Conservation (phyloP, 1,140 invertebrate species). For the Ericerus pela region DNA sequence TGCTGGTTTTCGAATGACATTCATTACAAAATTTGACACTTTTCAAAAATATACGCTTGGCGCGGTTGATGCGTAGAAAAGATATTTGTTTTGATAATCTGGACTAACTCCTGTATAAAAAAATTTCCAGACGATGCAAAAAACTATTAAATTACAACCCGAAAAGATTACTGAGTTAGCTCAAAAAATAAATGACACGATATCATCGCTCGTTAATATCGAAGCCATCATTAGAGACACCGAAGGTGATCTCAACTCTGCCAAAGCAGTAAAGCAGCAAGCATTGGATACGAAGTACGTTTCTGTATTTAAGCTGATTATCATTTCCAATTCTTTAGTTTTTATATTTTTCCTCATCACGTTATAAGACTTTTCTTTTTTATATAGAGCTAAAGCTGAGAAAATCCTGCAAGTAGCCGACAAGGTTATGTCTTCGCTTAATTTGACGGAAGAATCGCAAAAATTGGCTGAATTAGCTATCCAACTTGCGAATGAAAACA, state of each 20-base stretch:
- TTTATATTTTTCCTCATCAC: no score
- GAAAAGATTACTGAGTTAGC: constrained; percentile 73
- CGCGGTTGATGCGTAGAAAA: no score
- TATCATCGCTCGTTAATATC: constrained; percentile 72
- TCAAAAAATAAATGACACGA: constrained; percentile 66
- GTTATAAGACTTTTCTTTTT: no score
- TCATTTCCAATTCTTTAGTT: no score
- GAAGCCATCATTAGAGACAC: constrained; percentile 79
- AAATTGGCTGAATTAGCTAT: constrained; percentile 61
- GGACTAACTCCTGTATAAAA: no score
- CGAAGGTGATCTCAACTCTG: constrained; percentile 52
- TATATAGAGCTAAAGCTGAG: constrained; percentile 36
- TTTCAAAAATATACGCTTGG: no score
- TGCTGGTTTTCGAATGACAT: no score
- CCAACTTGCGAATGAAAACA: constrained; percentile 60
- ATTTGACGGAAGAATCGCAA: constrained; percentile 60
- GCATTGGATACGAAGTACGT: constrained; percentile 61
- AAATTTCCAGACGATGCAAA: constrained; percentile 19
- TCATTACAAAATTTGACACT: no score
- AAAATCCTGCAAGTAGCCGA: constrained; percentile 39
- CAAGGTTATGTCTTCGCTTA: constrained; percentile 40
- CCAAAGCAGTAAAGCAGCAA: constrained; percentile 54
- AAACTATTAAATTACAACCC: constrained; percentile 52
- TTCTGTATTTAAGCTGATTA: not conserved
- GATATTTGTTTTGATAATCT: no score